Evolutionary conservation across 2,888 invertebrate genomes (phyloP).

Genomic region (Hanleya hanleyi): DNA sequence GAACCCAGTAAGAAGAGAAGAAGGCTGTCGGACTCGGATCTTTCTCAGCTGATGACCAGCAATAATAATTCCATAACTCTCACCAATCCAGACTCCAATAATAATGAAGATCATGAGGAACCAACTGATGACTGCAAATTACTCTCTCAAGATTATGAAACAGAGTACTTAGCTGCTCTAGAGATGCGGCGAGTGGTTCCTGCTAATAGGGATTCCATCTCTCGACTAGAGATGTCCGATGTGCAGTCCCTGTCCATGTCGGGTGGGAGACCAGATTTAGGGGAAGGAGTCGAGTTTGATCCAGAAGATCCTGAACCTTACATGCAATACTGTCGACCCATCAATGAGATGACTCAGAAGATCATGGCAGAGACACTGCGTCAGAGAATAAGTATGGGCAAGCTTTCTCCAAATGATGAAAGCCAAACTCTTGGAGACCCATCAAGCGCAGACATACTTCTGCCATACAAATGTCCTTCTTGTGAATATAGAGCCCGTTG

Average conservation of each 20-base stretch:
- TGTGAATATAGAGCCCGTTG: conserved; percentile 73
- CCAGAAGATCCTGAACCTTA: conserved; percentile 5
- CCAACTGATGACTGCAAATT: conserved; percentile 14
- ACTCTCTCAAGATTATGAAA: conserved; percentile 11
- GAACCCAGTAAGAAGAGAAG: conserved; percentile 39
- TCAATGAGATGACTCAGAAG: conserved; percentile 35
- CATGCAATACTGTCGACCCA: conserved; percentile 22
- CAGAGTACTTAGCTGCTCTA: conserved; percentile 4
- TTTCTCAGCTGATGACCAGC: conserved; percentile 15
- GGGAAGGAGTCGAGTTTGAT: conserved; percentile 2
- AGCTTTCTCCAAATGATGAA: background rate
- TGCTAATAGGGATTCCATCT: background rate
- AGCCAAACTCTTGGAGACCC: background rate
- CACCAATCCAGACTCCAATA: conserved; percentile 31
- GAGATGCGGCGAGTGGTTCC: background rate
- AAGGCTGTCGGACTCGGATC: conserved; percentile 47
- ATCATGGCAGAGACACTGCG: conserved; percentile 43
- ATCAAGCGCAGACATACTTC: conserved; percentile 44
- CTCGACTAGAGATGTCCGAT: background rate
- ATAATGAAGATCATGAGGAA: conserved; percentile 11
- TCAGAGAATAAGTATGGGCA: conserved; percentile 19
- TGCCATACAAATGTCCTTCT: conserved; percentile 70
- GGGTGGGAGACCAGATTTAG: background rate
- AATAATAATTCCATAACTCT: conserved; percentile 28
- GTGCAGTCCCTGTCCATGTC: background rate